Conservation (phyloP, 2,888 invertebrate species). For the Aphidius colemani region DNA sequence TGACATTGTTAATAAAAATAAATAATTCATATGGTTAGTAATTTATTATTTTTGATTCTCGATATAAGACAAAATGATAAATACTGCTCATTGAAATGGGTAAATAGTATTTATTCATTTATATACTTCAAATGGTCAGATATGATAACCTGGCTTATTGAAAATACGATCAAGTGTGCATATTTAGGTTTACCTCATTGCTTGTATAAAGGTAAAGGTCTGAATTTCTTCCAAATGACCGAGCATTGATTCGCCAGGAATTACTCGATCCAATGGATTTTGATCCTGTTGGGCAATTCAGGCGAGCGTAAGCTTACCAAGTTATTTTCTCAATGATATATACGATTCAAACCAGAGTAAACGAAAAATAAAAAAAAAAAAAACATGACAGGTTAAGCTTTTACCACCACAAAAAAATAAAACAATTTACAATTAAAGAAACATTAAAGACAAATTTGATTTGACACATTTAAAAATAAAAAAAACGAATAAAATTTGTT, state of each 20-base stretch:
- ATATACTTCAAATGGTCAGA: neutral
- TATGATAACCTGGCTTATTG: neutral
- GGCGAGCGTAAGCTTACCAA: conserved; percentile 13
- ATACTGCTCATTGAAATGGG: no score
- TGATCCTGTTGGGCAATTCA: conserved; percentile 33
- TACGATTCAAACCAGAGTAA: conserved; percentile 22
- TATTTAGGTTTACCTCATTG: no score
- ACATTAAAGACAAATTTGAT: conserved; percentile 3
- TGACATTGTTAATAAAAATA: no score
- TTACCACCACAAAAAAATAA: conserved; percentile 7
- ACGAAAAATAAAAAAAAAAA: conserved; percentile 13
- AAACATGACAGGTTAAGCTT: neutral
- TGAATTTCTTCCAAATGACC: conserved; percentile 45
- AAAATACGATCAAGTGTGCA: neutral
- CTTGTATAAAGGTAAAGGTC: conserved; percentile 11
- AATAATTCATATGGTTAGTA: no score
- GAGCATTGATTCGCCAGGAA: conserved; percentile 42
- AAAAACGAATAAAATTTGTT: neutral
- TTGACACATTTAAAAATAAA: conserved; percentile 15
- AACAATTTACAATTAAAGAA: conserved; percentile 10
- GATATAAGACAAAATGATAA: no score
- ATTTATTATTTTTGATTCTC: no score
- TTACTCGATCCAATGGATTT: conserved; percentile 44
- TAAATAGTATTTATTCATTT: no score
- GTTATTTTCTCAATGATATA: conserved; percentile 20